phyloP scores from a whole-genome alignment of 2,888 invertebrate species.

The Aquatica leii region DNA sequence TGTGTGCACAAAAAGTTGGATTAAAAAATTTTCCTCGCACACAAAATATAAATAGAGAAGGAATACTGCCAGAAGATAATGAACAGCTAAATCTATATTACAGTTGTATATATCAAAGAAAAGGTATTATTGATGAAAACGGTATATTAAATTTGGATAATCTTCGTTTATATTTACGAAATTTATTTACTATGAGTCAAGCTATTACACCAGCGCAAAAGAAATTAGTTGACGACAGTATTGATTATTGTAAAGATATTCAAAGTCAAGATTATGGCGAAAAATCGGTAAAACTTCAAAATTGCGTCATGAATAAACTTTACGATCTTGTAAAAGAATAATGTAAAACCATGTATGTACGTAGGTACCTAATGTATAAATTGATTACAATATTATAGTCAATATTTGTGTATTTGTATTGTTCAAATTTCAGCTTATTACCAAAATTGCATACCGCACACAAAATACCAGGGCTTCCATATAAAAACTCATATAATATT shows the following conservation, averaged over 20 bases:
- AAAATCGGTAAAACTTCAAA: constrained; percentile 13
- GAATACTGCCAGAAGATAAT: constrained; percentile 15
- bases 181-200: constrained; percentile 7
- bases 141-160: not conserved
- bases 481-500: no score
- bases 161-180: not conserved
- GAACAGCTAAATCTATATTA: constrained; percentile 2
- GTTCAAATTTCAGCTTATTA: no score
- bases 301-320: not conserved
- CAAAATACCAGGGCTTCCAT: no score
- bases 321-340: not conserved
- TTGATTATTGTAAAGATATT: not conserved
- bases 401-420: no score
- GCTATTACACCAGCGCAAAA: not conserved
- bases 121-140: constrained; percentile 6
- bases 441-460: no score
- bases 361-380: no score
- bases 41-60: not conserved
- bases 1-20: not conserved
- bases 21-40: no score
- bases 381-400: no score
- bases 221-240: not conserved
- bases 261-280: not conserved
- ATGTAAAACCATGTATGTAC: no score
- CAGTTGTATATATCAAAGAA: constrained; percentile 14